Base-by-base conservation (phyloP, 2,797 vertebrate species). In the Lagodon rhomboides region DNA sequence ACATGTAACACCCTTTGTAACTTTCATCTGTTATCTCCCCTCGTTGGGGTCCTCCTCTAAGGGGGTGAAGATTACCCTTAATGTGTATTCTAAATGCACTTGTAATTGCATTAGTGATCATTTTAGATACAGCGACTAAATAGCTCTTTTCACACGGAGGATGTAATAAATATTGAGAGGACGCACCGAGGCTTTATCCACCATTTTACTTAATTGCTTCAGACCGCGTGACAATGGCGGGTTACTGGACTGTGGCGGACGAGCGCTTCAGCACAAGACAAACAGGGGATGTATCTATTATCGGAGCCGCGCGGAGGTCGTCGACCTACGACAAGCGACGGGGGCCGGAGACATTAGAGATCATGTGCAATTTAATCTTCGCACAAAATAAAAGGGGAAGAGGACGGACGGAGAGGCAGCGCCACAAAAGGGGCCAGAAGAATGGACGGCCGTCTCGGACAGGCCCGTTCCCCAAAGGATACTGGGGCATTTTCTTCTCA, bases 331-430 rank as follows among this genome's bases (percentile, higher is more conserved):
- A 95, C 97, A 96, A 95, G 94, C 83, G 71, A 38, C 38, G 93
- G 94, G 94, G 91, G 93, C 96, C 93, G 87, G 94, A 96, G 95
- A 97, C 97, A 96, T 96, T 96, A 95, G 95, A 96, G 96, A 96
- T 97, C 96, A 97, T 97, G 97, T 97, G 97, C 97, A 98, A 97
- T 99, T 99, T 98, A 98, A 98, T 98, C 97, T 98, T 97, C 96
- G 94, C 96, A 97, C 97, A 96, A 97, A 98, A 97, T 97, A 96
- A 97, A 93, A 88, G 83, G 80, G 83, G 80, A 65, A 78, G 76
- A 73, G 76, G 85, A 88, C 9, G 87, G 85, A 89, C 80, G 53
- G 85, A 76, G 82, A 84, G 83, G 93, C 95, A 96, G 95, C 90
- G 90, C 93, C 95, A 97, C 97, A 98, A 98, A 96, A 94, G 96